Conservation (phyloP, 2,113 vertebrate genomes). For the Hirundichthys speculiger region DNA sequence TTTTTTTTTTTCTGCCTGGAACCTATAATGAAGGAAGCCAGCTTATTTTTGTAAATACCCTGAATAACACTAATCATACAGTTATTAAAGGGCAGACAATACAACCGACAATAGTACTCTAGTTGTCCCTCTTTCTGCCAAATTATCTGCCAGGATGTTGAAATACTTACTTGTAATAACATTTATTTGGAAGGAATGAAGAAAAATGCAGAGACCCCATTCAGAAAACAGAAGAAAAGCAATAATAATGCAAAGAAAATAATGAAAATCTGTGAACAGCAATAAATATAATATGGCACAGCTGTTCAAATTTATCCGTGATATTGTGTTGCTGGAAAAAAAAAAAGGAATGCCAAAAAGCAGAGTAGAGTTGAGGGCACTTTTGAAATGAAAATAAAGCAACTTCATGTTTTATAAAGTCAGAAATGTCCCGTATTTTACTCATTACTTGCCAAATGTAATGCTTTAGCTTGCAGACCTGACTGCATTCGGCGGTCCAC, state of each 20-base stretch:
- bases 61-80: no score
- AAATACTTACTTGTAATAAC: slow-evolving; percentile 11
- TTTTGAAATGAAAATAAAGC: slow-evolving; percentile 6
- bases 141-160: slow-evolving; percentile 9
- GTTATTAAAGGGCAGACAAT: no score
- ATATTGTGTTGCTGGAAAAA: slow-evolving; percentile 9
- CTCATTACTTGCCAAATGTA: slow-evolving; percentile 44
- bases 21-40: neutral
- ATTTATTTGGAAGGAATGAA: slow-evolving; percentile 16
- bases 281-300: slow-evolving; percentile 5
- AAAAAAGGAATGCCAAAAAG: neutral
- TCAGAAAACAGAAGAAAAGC: slow-evolving; percentile 15
- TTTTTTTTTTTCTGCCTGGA: no score
- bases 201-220: neutral
- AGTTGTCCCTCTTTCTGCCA: slow-evolving; percentile 17
- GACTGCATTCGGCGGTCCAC: slow-evolving; percentile 34
- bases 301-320: neutral
- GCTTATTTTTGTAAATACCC: slow-evolving; percentile 17
- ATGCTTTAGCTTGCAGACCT: slow-evolving; percentile 16
- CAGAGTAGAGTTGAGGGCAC: neutral
- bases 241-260: slow-evolving; percentile 7
- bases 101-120: neutral
- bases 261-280: neutral
- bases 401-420: slow-evolving; percentile 12
- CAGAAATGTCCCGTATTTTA: no score